Evolutionary conservation across 2,113 vertebrate genomes (phyloP).

Genomic region (Rhinogobius similis): DNA sequence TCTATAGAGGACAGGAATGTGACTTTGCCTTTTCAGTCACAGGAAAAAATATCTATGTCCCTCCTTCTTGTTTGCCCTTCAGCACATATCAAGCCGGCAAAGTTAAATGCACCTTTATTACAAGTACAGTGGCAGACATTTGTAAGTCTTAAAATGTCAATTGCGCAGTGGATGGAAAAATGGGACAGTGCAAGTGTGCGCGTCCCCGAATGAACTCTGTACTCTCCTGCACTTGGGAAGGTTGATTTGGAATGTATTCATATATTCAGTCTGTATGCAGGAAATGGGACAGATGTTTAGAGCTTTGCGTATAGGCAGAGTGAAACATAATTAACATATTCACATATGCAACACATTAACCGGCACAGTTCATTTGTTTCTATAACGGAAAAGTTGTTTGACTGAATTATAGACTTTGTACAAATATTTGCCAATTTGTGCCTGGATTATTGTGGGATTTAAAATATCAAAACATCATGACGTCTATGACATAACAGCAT

Average conservation of each 20-base stretch:
- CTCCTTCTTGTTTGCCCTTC: neutral
- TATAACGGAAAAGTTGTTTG: neutral
- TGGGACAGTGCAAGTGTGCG: neutral
- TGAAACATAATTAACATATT: neutral
- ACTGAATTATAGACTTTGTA: neutral
- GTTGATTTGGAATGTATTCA: constrained; percentile 1
- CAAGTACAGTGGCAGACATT: neutral
- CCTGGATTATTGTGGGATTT: neutral
- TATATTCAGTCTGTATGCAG: constrained; percentile 3
- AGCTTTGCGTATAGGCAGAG: neutral
- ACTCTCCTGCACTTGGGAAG: neutral
- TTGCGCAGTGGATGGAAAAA: neutral
- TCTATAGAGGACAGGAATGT: neutral
- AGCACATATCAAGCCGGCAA: neutral
- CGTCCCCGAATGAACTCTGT: neutral
- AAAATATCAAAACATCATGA: neutral
- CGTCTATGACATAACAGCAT: neutral
- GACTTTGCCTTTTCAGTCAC: constrained; percentile 7
- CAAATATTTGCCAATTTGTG: neutral
- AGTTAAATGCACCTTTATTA: neutral
- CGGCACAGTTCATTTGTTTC: neutral
- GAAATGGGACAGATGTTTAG: constrained; percentile 3
- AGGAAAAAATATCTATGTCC: neutral
- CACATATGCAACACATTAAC: neutral
- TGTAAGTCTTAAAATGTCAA: constrained; percentile 4